phyloP scores from a whole-genome alignment of 1,140 invertebrate species.

The Anoplophora glabripennis region DNA sequence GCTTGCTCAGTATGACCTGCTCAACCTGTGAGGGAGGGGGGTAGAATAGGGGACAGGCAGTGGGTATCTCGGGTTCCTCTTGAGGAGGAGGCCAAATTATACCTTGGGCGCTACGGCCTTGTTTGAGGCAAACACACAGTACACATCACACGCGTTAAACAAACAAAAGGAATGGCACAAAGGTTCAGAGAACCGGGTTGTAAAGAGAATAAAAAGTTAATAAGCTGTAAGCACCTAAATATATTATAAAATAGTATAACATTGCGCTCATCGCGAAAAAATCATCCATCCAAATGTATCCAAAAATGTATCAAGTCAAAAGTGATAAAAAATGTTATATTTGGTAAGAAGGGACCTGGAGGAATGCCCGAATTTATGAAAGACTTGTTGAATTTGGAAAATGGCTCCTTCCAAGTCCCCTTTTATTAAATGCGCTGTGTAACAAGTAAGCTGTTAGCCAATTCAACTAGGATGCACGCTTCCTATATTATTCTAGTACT shows the following conservation, averaged over 20 bases:
- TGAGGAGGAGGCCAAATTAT: constrained; percentile 59
- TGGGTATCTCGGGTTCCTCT: constrained; percentile 42
- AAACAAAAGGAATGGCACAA: constrained; percentile 25
- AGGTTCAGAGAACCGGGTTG: constrained; percentile 2
- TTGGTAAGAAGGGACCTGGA: background rate
- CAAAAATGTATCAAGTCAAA: too few relatives aligned
- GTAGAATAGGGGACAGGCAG: constrained; percentile 45
- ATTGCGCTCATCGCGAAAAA: constrained; percentile 4
- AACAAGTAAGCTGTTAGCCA: constrained; percentile 4
- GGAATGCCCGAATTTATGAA: background rate
- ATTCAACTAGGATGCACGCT: too few relatives aligned
- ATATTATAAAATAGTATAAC: constrained; percentile 30
- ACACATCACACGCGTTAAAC: constrained; percentile 15
- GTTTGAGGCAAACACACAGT: constrained; percentile 25
- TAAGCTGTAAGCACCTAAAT: background rate
- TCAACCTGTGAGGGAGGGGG: constrained; percentile 42
- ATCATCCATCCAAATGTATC: too few relatives aligned
- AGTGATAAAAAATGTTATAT: background rate
- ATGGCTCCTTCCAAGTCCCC: too few relatives aligned
- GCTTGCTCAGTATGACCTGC: constrained; percentile 9
- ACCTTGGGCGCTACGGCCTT: constrained; percentile 56
- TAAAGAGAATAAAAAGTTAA: constrained; percentile 15
- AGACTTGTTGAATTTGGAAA: too few relatives aligned
- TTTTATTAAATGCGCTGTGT: background rate
- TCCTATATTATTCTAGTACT: constrained; percentile 51